These are phyloP conservation scores for Emmelina monodactyla DNA, from an alignment of 2,888 invertebrate genomes.

Conservation along the genomic window DNA sequence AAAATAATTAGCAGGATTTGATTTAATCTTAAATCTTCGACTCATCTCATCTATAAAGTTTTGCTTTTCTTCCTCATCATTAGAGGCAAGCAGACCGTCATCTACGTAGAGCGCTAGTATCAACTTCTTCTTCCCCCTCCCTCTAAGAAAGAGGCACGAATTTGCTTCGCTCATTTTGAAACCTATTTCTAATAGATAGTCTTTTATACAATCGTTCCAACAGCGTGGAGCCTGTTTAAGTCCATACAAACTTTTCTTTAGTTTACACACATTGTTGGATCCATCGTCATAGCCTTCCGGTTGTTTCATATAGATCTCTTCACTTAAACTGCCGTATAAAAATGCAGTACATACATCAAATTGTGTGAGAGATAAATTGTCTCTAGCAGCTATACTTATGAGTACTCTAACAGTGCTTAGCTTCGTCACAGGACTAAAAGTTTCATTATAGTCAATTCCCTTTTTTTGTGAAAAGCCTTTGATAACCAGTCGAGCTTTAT, in stretches of 20 bases:
- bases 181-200: constrained; percentile 1
- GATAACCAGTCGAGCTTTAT: constrained; percentile 15
- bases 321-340: constrained; percentile 1
- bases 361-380: background rate
- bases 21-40: constrained; percentile 2
- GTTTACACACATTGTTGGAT: background rate
- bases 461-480: constrained; percentile 8
- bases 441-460: constrained; percentile 2
- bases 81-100: constrained; percentile 1
- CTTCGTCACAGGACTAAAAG: constrained; percentile 3
- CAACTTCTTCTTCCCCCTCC: background rate
- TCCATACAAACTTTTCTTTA: constrained; percentile 2
- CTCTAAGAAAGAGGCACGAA: background rate
- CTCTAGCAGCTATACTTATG: constrained; percentile 4
- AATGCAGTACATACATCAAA: constrained; percentile 5
- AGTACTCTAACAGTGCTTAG: constrained; percentile 1
- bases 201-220: background rate
- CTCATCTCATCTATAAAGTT: background rate
- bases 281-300: constrained; percentile 1
- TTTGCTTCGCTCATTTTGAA: background rate
- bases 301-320: constrained; percentile 3
- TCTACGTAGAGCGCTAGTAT: constrained; percentile 4
- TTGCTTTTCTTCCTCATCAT: background rate
- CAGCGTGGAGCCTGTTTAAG: constrained; percentile 1
- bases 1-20: too few species aligned